Percentiles rank a stretch among this genome's conserved stretches.
phyloP scores from a whole-genome alignment of 1,140 invertebrate genomes.

The Diachasma alloeum region DNA sequence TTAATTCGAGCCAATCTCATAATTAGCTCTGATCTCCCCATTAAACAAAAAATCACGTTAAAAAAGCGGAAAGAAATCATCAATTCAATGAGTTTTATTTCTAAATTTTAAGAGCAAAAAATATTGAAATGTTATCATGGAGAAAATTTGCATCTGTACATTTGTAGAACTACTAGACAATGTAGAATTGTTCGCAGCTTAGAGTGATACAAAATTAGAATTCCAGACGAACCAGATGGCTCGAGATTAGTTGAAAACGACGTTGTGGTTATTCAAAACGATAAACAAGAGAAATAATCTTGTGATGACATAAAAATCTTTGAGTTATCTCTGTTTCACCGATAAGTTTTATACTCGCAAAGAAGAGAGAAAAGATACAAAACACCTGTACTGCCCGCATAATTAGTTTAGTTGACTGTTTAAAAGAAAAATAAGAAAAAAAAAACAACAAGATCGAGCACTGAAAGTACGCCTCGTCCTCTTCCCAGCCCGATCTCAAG shows the following conservation, averaged over 20 bases:
- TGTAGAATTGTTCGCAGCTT: not conserved
- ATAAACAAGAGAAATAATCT: not conserved
- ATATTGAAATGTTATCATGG: not conserved
- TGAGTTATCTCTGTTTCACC: conserved; percentile 12
- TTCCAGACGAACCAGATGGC: not conserved
- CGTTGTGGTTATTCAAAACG: not conserved
- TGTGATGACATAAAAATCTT: conserved; percentile 5
- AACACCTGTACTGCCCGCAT: conserved; percentile 28
- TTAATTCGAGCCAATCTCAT: conserved; percentile 36
- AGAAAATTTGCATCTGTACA: not conserved
- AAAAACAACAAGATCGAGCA: conserved; percentile 17
- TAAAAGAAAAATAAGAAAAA: conserved; percentile 3
- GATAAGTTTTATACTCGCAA: conserved; percentile 21
- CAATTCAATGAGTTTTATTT: not conserved
- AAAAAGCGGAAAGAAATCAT: not conserved
- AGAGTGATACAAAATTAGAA: not conserved
- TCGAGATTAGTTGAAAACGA: not conserved
- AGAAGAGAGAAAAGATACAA: not conserved
- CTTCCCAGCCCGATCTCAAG: conserved; percentile 21
- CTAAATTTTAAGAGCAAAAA: not conserved
- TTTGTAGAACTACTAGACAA: not conserved
- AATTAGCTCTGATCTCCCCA: not conserved
- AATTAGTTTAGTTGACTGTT: conserved; percentile 14
- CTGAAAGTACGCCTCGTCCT: conserved; percentile 27
- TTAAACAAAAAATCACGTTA: not conserved